Evolutionary conservation across 2,888 invertebrate genomes (phyloP), one percentile per base, ranked within the genome.

Genomic region (Drosophila cognata): DNA sequence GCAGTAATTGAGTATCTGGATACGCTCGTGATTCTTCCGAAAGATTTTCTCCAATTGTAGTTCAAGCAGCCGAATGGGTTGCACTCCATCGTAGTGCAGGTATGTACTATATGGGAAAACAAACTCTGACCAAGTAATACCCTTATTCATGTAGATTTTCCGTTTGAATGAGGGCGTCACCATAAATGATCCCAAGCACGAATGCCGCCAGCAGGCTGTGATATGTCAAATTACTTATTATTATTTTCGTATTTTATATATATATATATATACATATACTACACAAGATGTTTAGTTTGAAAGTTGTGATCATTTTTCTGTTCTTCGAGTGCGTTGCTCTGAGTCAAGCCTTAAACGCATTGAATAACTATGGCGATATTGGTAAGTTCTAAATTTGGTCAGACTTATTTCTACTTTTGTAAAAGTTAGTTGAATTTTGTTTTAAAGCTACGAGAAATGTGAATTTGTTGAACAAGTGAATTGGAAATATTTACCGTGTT

Each of bases 111-210:
- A 36, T 29, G 33, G n/a, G 0, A 13, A n/a, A 46, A 2, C 13
- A 28, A 33, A 48, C 2, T 7, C 11, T 18, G n/a, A 7, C 10
- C 6, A 33, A 2, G n/a, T 16, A 41, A 53, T 41, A 16, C 0
- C 21, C 11, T 4, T 41, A 31, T 21, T 8, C 33, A 18, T 13
- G 2, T 33, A 84, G 85, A 65, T 11, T 70, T 62, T 62, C 88
- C 85, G 1, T 35, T 67, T 89, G 10, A 63, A 76, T 28, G 53
- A 65, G 31, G 89, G 85, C 7, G 68, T 43, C 0, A 74, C 58
- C 50, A 64, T 87, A 29, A 86, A 87, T 55, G 87, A 85, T 79
- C 79, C 84, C 28, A 62, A 13, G 13, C 81, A 73, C 38, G 62
- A 69, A 10, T 85, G 85, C 51, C 74, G 84, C 28, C 79, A 77